Conservation (phyloP, 2,797 vertebrate genomes). For the Macropodus opercularis region DNA sequence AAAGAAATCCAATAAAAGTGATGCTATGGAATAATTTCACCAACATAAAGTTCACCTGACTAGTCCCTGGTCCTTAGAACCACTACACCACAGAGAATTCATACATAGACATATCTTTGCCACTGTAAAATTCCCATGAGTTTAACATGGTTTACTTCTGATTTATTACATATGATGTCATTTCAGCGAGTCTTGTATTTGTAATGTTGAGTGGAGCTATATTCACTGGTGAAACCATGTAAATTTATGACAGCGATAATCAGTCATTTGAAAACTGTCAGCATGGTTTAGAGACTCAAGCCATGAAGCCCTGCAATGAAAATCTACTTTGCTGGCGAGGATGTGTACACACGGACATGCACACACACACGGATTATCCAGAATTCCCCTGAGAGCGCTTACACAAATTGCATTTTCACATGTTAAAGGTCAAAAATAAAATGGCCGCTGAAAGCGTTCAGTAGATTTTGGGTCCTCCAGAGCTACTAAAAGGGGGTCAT, state of each 20-base stretch:
- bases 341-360: constrained; percentile 22
- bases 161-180: constrained; percentile 35
- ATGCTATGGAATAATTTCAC: no score
- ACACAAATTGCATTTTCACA: constrained; percentile 67
- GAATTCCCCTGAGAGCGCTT: constrained; percentile 53
- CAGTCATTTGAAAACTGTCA: constrained; percentile 61
- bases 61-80: no score
- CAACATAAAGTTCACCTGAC: no score
- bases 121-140: constrained; percentile 31
- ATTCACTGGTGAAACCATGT: constrained; percentile 39
- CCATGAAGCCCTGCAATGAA: constrained; percentile 55
- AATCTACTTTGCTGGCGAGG: constrained; percentile 65
- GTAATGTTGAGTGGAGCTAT: constrained; percentile 35
- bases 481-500: constrained; percentile 31
- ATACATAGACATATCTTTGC: no score
- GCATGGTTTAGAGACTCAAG: constrained; percentile 58
- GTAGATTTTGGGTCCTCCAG: constrained; percentile 34
- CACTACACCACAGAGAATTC: no score
- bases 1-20: no score
- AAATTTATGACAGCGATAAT: constrained; percentile 57
- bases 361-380: constrained; percentile 57
- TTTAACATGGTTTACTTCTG: constrained; percentile 20
- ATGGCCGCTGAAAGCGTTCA: constrained; percentile 15
- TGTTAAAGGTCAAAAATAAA: constrained; percentile 71
- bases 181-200: constrained; percentile 25